Base-by-base conservation (phyloP, 2,797 vertebrate species). In the Zenarchopterus dispar region DNA sequence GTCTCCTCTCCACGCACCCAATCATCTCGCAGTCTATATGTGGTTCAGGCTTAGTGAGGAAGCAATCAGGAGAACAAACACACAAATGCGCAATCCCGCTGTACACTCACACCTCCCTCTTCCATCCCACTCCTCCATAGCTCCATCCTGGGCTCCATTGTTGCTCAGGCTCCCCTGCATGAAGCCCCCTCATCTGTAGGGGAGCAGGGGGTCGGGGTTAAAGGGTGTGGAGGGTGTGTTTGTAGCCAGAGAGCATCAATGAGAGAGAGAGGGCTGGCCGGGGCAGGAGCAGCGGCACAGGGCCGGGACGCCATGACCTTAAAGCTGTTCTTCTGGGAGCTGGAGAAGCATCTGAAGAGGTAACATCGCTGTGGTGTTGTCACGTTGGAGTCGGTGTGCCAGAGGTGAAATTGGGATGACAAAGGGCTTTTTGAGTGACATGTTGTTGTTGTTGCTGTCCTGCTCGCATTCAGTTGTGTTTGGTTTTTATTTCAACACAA, bases 311-410 rank as follows among this genome's bases (percentile, higher is more conserved):
- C 54, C 68, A 86, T 89, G 88, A 68, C 89, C 43, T 70, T 92
- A 10, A 86, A 88, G 67, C 80, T 91, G 79, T 77, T 92, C 80
- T 90, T 92, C 86, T 92, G 88, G 89, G 90, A 93, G 69, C 89
- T 93, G 81, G 89, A 92, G 85, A 86, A 85, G 65, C 89, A 90
- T 84, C 84, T 90, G 73, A 91, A 89, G 85, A 93, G 91, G 91
- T 92, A 89, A 88, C 39, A 70, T 71, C 60, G 50, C 76, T 75
- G 73, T 65, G 26, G 61, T 73, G 70, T 70, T 72, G 65, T 84
- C 70, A 56, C n/a, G 33, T 57, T 39, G 41, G 49, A 0, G 51
- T 52, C 57, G 4, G 36, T 15, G 36, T 39, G 13, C 36, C 36
- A 13, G 36, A 39, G 36, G 36, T 39, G 15, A 15, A 4, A 15